Evolutionary conservation across 2,888 invertebrate species (phyloP).

Genomic region (Nomada hirtipes): DNA sequence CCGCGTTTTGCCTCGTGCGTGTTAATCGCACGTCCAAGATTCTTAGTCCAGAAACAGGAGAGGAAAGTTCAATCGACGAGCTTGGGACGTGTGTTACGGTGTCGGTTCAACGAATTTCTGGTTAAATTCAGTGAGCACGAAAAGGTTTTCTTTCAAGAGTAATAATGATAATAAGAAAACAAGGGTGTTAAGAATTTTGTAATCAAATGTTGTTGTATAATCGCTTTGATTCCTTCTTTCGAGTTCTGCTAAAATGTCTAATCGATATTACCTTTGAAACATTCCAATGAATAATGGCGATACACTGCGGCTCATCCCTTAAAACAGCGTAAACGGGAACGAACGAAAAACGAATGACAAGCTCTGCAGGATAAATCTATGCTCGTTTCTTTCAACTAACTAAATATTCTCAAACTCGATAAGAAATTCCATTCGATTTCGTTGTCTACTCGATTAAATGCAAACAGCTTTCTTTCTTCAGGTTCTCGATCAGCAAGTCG

Average conservation of each 20-base stretch:
- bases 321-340: no score
- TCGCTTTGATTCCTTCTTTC: no score
- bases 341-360: background rate
- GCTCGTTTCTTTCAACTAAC: background rate
- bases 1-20: background rate
- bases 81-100: background rate
- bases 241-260: no score
- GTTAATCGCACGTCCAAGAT: constrained; percentile 17
- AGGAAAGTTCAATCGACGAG: constrained; percentile 5
- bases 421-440: constrained; percentile 47
- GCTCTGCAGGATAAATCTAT: background rate
- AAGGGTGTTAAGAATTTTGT: no score
- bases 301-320: no score
- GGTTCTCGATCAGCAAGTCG: constrained; percentile 57
- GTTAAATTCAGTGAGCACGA: no score
- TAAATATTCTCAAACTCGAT: background rate
- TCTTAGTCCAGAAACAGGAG: background rate
- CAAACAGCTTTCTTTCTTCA: constrained; percentile 41
- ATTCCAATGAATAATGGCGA: no score
- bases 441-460: constrained; percentile 16
- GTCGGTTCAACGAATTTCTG: no score
- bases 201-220: no score
- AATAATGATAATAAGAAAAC: no score
- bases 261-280: no score
- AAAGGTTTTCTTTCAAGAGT: no score